Percentiles rank a stretch among this genome's conserved stretches.
These are phyloP conservation scores for Hypothenemus hampei DNA, from an alignment of 1,140 invertebrate genomes.

Conservation along the genomic window DNA sequence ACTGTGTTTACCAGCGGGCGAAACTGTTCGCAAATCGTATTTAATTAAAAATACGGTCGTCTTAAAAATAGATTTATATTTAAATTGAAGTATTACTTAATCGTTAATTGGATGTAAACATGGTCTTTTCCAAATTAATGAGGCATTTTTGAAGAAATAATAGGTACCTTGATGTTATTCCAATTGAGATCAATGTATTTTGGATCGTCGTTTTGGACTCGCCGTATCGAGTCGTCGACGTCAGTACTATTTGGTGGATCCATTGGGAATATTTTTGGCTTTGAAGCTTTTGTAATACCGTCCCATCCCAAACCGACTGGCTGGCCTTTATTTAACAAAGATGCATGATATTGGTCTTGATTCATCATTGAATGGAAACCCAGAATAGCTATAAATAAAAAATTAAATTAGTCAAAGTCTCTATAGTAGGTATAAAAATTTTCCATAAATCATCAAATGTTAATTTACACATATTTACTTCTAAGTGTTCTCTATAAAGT, in stretches of 20 bases:
- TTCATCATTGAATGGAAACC: slow-evolving; percentile 99
- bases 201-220: slow-evolving; percentile 83
- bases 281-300: slow-evolving; percentile 90
- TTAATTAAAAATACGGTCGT: slow-evolving; percentile 1
- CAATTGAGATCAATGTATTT: slow-evolving; percentile 86
- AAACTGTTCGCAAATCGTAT: slow-evolving; percentile 8
- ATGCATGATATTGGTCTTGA: slow-evolving; percentile 98
- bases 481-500: too few relatives aligned
- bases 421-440: too few relatives aligned
- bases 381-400: slow-evolving; percentile 73
- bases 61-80: slow-evolving; percentile 2
- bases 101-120: neutral
- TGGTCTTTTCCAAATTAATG: neutral
- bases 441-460: too few relatives aligned
- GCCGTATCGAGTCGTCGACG: slow-evolving; percentile 83
- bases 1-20: neutral
- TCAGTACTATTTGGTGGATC: slow-evolving; percentile 94
- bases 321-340: slow-evolving; percentile 85
- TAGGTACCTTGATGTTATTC: slow-evolving; percentile 97
- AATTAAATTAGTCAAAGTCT: neutral
- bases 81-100: slow-evolving; percentile 1
- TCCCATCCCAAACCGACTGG: slow-evolving; percentile 83
- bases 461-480: too few relatives aligned
- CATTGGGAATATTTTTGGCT: slow-evolving; percentile 83
- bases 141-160: slow-evolving; percentile 5